Evolutionary conservation across 1,140 invertebrate genomes (phyloP), one percentile per base, ranked within the genome.

Genomic region (Leptonema lineaticorne): DNA sequence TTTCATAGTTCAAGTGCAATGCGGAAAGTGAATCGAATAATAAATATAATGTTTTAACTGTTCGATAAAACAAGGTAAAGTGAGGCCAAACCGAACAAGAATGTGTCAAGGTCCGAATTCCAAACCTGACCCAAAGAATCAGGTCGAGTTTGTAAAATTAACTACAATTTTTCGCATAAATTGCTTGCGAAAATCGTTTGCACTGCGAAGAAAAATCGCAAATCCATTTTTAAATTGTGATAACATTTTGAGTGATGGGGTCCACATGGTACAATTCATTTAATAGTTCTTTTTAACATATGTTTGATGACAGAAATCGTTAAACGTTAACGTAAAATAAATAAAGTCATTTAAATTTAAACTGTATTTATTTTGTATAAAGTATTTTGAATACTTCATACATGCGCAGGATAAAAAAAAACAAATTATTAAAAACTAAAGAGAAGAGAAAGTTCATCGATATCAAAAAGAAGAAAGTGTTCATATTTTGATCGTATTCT

Each of bases 91-190:
- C 24, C 22, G 27, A 53, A 53, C 22, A 53, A 26, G 50, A 53
- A 53, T 24, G 50, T 53, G 50, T 53, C 50, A 53, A 53, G 50
- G 50, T 53, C 50, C 50, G 22, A 20, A 22, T 26, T 26, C 50
- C 50, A 53, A 53, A 53, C 50, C 50, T 53, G 50, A 53, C 50
- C 50, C 50, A 22, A 24, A 9, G 20, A 48, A 53, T 53, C 24
- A 24, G 50, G 50, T 53, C 50, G 37, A 53, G 6, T 53, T 22
- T 53, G 50, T n/a, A 26, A 53, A 53, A 53, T 53, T 53, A 11
- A 41, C 37, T 14, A 16, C 37, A 11, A 41, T 41, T 41, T n/a
- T n/a, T 41, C 37, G 37, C 11, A 41, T 14, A 41, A 41, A 41
- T 41, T 16, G 37, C 11, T 9, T 14, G 9, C 11, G 37, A 41